Percentiles rank a stretch among this genome's conserved stretches.
Evolutionary conservation across 2,113 vertebrate genomes (phyloP).

Genomic region (Poeciliopsis occidentalis): DNA sequence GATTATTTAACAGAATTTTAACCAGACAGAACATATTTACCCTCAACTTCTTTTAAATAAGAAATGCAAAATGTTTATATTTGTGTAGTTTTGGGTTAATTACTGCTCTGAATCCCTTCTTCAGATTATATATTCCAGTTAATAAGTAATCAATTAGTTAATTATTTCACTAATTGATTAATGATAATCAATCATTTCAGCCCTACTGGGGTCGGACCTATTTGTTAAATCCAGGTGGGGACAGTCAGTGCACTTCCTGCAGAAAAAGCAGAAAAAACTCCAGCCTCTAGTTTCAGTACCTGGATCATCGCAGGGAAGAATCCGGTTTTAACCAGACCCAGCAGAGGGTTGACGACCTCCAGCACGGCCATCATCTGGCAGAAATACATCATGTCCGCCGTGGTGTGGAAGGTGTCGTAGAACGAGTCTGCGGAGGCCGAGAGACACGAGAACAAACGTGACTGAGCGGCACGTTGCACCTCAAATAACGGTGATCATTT

Average conservation of each 20-base stretch:
- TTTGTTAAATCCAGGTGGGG: too few species aligned
- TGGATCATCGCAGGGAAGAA: constrained; percentile 86
- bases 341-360: constrained; percentile 88
- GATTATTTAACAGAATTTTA: too few species aligned
- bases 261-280: background rate
- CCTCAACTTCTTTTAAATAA: too few species aligned
- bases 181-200: too few species aligned
- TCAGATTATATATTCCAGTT: too few species aligned
- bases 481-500: constrained; percentile 45
- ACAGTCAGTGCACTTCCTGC: background rate
- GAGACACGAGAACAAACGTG: constrained; percentile 19
- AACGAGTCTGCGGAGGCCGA: constrained; percentile 84
- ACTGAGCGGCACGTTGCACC: constrained; percentile 18
- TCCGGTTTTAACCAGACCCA: constrained; percentile 86
- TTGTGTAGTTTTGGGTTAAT: too few species aligned
- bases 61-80: too few species aligned
- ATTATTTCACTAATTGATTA: too few species aligned
- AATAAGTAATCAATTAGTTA: too few species aligned
- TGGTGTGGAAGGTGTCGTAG: constrained; percentile 90
- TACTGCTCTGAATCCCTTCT: too few species aligned
- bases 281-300: constrained; percentile 69
- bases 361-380: constrained; percentile 90
- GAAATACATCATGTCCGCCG: constrained; percentile 93
- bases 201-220: too few species aligned
- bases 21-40: too few species aligned